These are phyloP conservation scores for Scaptomyza tumidula DNA, from an alignment of 2,888 invertebrate genomes.

Conservation along the genomic window DNA sequence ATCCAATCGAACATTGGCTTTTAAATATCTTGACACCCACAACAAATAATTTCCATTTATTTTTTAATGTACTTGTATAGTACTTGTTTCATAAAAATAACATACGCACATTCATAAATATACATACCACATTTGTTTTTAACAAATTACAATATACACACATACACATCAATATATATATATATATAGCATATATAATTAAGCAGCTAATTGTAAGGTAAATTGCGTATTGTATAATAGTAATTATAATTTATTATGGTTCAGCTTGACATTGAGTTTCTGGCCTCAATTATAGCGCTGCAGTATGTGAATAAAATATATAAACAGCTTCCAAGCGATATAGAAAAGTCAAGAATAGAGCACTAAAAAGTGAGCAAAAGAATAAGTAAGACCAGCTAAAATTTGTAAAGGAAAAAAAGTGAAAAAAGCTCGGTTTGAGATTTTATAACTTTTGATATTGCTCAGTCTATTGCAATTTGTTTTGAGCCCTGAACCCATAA, in stretches of 20 bases:
- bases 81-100: constrained; percentile 29
- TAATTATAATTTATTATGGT: constrained; percentile 42
- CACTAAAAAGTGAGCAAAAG: constrained; percentile 10
- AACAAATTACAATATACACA: constrained; percentile 51
- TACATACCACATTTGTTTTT: constrained; percentile 49
- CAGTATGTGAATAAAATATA: constrained; percentile 17
- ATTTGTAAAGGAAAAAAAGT: too few species aligned
- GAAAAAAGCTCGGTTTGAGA: constrained; percentile 28
- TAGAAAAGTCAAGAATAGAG: constrained; percentile 34
- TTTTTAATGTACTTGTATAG: neutral
- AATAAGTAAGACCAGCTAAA: neutral
- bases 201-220: constrained; percentile 63
- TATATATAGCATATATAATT: constrained; percentile 49
- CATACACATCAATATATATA: constrained; percentile 20
- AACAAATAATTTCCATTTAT: constrained; percentile 2
- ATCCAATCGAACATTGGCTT: constrained; percentile 28
- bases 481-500: too few species aligned
- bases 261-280: constrained; percentile 1
- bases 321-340: constrained; percentile 12
- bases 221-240: constrained; percentile 39
- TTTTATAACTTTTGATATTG: constrained; percentile 1
- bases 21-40: constrained; percentile 26
- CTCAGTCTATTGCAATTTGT: neutral
- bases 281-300: constrained; percentile 16
- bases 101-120: constrained; percentile 40